phyloP scores from a whole-genome alignment of 2,113 vertebrate species.

The Fukomys damarensis region DNA sequence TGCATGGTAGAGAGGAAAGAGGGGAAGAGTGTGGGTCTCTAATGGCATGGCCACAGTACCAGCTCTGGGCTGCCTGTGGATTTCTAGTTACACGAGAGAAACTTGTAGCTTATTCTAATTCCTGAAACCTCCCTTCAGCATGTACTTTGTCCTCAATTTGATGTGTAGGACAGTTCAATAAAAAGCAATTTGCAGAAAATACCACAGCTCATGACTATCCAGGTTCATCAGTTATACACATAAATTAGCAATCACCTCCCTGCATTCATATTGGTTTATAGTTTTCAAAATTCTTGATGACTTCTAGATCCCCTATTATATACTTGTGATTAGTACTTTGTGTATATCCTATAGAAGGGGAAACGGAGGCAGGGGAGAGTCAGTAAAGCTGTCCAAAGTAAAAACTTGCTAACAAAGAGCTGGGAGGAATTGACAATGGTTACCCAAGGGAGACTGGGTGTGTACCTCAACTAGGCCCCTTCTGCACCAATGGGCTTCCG shows the following conservation, averaged over 20 bases:
- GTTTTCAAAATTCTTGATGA: not conserved
- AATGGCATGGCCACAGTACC: fast-evolving
- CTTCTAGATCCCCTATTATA: not conserved
- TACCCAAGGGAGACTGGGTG: not conserved
- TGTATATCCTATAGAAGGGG: not conserved
- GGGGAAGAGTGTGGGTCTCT: not conserved
- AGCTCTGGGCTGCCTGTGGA: not conserved
- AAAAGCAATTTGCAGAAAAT: not conserved
- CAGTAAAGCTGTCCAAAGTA: not conserved
- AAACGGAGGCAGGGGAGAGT: not conserved
- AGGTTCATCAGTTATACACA: not conserved
- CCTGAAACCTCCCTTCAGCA: not conserved
- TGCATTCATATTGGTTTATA: not conserved
- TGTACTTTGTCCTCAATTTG: not conserved
- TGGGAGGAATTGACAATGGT: not conserved
- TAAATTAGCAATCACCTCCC: not conserved
- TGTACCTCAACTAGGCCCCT: not conserved
- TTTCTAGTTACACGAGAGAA: not conserved
- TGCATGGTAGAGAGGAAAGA: not conserved
- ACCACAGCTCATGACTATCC: not conserved
- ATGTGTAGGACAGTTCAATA: not conserved
- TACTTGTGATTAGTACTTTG: not conserved
- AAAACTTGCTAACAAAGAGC: not conserved
- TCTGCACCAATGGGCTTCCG: not conserved
- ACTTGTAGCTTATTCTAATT: not conserved